Percentiles rank a stretch among this genome's conserved stretches.
phyloP scores from a whole-genome alignment of 2,888 invertebrate species.

The Meloe dianella region DNA sequence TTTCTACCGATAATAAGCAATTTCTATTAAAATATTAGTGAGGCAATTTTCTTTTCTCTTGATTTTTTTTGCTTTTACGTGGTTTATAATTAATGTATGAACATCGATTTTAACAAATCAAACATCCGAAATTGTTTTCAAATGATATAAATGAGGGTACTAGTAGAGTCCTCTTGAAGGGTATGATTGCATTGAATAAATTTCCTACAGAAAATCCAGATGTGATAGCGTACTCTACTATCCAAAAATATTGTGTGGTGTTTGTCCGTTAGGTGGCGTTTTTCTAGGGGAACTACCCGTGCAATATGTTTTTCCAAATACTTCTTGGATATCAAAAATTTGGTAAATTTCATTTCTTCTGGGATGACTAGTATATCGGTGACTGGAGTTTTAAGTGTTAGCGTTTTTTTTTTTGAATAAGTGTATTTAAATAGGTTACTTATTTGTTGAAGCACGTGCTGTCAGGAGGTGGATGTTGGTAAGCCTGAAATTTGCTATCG shows the following conservation, averaged over 20 bases:
- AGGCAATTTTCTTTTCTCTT: no score
- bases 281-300: not conserved
- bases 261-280: not conserved
- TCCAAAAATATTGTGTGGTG: not conserved
- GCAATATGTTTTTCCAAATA: not conserved
- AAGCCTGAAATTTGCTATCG: conserved; percentile 38
- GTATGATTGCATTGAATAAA: not conserved
- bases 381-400: no score
- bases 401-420: not conserved
- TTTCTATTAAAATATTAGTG: no score
- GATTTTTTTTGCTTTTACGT: not conserved
- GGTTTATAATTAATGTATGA: not conserved
- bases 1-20: no score
- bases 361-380: no score
- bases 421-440: not conserved
- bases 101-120: not conserved
- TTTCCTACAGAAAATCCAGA: not conserved
- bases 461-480: conserved; percentile 29
- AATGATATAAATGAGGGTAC: not conserved
- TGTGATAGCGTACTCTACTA: not conserved
- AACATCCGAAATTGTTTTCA: not conserved
- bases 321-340: not conserved
- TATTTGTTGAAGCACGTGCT: conserved; percentile 16
- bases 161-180: not conserved
- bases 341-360: not conserved